Evolutionary conservation across 30 jellyfish, hydroid and myxozoan genomes (phyloP), one percentile per base, ranked within the genome.

Genomic region (Aurelia coerulea): DNA sequence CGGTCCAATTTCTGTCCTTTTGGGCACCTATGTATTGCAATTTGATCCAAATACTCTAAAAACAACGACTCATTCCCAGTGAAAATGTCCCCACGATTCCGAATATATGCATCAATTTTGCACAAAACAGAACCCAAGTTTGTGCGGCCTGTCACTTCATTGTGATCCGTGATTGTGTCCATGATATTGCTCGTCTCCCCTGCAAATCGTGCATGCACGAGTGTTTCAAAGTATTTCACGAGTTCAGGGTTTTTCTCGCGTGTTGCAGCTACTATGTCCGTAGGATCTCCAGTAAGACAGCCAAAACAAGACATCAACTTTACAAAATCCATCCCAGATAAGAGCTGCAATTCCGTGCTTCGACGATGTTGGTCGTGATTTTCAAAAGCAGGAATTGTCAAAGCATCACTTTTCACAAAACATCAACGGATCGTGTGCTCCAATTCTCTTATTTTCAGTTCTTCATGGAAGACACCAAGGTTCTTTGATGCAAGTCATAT

Each of bases 31-130:
- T 51, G 86, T 41, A 19, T 42, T 10, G 68, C 77, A 33, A 81
- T 87, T 68, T 39, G 76, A 37, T 84, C 83, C 37, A 84, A 23
- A 14, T 59, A 64, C 16, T 58, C 81, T 19, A 73, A 52, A 63
- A 84, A 84, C 75, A 60, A 86, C 2, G 65, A 31, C 64, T 84
- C 93, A 34, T 84, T 84, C 39, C 93, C 93, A 35, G 93, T 84
- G 35, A 84, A 84, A 8, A 6, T 3, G 3, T 73, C 93, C 50
- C 88, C 88, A 4, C 79, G 78, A 51, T 58, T 50, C 32, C 93
- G 79, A 18, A 84, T 84, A 42, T 58, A 84, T 10, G 32, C 50
- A 65, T 84, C 88, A 78, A 84, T 84, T 11, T 33, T 67, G 63
- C 13, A 49, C 18, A 84, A 78, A 15, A 73, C 66, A 14, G 68